Evolutionary conservation across 1,140 invertebrate genomes (phyloP).

Genomic region (Drosophila orosa): DNA sequence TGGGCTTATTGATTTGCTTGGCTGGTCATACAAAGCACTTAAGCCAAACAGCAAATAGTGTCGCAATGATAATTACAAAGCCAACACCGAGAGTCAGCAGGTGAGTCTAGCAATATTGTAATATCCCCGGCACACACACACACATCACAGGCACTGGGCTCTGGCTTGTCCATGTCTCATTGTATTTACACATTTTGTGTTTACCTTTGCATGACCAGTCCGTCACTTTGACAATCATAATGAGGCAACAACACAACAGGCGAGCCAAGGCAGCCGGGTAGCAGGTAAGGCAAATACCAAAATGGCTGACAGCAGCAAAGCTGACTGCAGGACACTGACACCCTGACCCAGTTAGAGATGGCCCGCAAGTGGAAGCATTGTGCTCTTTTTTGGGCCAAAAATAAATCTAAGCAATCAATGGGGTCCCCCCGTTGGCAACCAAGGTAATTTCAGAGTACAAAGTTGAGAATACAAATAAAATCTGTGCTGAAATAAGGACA

Average conservation of each 20-base stretch:
- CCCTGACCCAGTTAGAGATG: slow-evolving; percentile 61
- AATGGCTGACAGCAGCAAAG: slow-evolving; percentile 72
- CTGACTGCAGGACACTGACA: slow-evolving; percentile 68
- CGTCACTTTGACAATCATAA: slow-evolving; percentile 82
- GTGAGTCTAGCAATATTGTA: slow-evolving; percentile 42
- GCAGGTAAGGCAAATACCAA: slow-evolving; percentile 40
- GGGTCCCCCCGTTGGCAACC: neutral
- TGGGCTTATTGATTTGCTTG: slow-evolving; percentile 66
- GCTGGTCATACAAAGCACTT: slow-evolving; percentile 62
- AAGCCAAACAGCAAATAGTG: slow-evolving; percentile 78
- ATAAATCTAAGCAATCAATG: neutral
- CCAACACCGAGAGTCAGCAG: slow-evolving; percentile 56
- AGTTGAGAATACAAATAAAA: neutral
- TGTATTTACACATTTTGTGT: slow-evolving; percentile 81
- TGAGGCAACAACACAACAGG: slow-evolving; percentile 63
- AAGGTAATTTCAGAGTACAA: neutral
- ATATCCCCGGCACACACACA: slow-evolving; percentile 20
- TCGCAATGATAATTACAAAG: slow-evolving; percentile 80
- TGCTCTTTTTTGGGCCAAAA: neutral
- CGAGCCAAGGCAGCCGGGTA: slow-evolving; percentile 37
- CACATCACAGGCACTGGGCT: too few species aligned
- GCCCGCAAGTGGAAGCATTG: neutral
- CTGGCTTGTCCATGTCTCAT: slow-evolving; percentile 53
- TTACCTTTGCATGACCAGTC: slow-evolving; percentile 81
- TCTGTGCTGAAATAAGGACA: neutral